Conservation (phyloP, 2,888 invertebrate genomes). For the Cylloceria caligata region DNA sequence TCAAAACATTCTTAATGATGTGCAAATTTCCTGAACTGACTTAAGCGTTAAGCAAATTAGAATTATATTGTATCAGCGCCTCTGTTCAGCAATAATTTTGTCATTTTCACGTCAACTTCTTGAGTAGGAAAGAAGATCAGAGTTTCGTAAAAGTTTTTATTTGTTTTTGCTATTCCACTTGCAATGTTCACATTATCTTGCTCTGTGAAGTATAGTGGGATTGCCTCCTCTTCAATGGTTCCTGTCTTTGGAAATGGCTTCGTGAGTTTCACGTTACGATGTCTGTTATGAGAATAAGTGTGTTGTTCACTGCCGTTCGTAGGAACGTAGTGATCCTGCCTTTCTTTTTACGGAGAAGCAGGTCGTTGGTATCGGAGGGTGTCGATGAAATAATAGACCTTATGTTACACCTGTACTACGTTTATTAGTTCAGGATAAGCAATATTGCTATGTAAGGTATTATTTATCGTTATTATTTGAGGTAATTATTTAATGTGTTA, state of each 20-base stretch:
- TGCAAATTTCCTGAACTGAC: not conserved
- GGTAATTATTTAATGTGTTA: too few relatives aligned
- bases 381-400: too few relatives aligned
- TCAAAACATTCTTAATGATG: constrained; percentile 1
- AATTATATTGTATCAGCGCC: not conserved
- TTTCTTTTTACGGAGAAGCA: too few relatives aligned
- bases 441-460: too few relatives aligned
- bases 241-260: not conserved
- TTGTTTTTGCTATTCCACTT: not conserved
- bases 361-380: too few relatives aligned
- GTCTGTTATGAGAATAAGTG: too few relatives aligned
- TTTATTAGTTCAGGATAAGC: too few relatives aligned
- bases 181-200: not conserved
- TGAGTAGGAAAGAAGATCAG: not conserved
- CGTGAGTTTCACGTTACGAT: not conserved
- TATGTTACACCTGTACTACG: too few relatives aligned
- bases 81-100: not conserved
- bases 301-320: too few relatives aligned
- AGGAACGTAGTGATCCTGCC: too few relatives aligned
- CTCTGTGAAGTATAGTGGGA: not conserved
- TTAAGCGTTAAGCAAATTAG: not conserved
- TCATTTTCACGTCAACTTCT: constrained; percentile 11
- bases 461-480: too few relatives aligned
- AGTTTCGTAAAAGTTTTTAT: not conserved
- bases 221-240: too few relatives aligned